Percentiles rank a stretch among this genome's conserved stretches.
Conservation (phyloP, 2,797 vertebrate species). For the Cyclura pinguis region DNA sequence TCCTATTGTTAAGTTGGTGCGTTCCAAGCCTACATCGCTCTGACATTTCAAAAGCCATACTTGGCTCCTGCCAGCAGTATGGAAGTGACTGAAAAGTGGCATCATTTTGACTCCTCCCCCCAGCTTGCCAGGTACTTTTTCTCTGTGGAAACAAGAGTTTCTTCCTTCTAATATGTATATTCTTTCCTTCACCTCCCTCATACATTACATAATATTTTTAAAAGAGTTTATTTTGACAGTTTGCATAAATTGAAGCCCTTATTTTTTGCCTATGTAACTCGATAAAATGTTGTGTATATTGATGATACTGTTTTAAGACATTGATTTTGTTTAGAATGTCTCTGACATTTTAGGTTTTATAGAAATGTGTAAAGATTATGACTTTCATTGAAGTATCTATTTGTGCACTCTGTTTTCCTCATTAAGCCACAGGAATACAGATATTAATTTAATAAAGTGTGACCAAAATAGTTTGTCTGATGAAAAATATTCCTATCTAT, state of each 20-base stretch:
- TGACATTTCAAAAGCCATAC: neutral
- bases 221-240: neutral
- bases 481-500: neutral
- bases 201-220: neutral
- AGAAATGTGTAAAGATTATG: neutral
- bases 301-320: neutral
- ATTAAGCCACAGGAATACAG: neutral
- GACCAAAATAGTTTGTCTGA: conserved; percentile 5
- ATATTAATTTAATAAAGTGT: conserved; percentile 26
- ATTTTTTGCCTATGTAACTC: neutral
- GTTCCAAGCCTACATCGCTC: no score
- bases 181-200: no score
- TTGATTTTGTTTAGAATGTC: neutral
- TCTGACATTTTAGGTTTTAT: conserved; percentile 7
- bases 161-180: neutral
- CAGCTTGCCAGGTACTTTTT: no score
- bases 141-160: no score
- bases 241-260: neutral
- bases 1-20: no score
- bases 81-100: no score
- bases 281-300: neutral
- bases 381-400: neutral
- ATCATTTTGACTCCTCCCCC: no score
- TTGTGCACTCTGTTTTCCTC: neutral
- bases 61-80: no score